Evolutionary conservation across 23 tunicate genomes (phyloP), one percentile per base, ranked within the genome.

Genomic region (Styela plicata): DNA sequence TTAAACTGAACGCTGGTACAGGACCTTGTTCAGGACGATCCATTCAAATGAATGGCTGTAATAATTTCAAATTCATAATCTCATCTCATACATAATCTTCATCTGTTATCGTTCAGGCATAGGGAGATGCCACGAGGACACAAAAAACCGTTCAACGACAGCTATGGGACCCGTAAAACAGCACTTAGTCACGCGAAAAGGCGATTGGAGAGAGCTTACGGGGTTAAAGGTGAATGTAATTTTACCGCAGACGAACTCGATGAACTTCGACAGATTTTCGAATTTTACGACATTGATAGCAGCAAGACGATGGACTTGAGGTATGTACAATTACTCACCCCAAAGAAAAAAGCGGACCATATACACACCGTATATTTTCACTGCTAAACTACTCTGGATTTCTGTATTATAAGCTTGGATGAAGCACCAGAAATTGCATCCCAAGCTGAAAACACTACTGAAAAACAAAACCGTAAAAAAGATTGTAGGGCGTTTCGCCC

Each of bases 231-330:
- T 26, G 69, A 68, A 20, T 61, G 69, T 10, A 85, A 83, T 10
- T 86, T 91, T 36, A 83, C 79, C 0, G 22, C 82, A 17, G 87
- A 83, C 2, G 97, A 91, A 65, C 22, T 91, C 0, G 97, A 86
- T 66, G 97, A 91, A 24, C 69, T 91, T 62, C 84, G 97, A 28
- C 90, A 91, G 70, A 78, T 91, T 7, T 91, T 91, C 86, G 97
- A 91, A 30, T 91, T 86, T 70, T 91, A 91, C 34, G 97, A 91
- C 69, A 73, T 85, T 1, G 87, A 85, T 77, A 86, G 83, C 82
- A 80, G 69, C 85, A 91, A 91, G 36, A 83, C 85, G 3, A 91
- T 91, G 90, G 79, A 91, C 64, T 78, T 91, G 2, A 83, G 83
- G 97, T 91, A 74, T 37, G 29, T 27, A 13, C 24, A 5, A 20